These are phyloP conservation scores for Lasioglossum zephyrum DNA, from an alignment of 2,888 invertebrate species.

Conservation along the genomic window DNA sequence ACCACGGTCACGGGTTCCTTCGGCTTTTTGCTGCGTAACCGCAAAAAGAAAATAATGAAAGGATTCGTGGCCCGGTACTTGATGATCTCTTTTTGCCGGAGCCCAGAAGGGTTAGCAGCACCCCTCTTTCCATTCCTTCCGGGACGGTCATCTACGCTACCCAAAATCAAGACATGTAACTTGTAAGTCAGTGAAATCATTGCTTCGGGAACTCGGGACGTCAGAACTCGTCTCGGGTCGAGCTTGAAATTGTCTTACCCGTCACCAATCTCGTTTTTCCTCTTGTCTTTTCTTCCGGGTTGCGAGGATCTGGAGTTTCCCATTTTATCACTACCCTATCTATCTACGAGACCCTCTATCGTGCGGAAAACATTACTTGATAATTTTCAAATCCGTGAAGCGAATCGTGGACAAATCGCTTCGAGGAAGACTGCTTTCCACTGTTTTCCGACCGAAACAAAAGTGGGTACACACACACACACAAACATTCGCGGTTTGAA, in stretches of 20 bases:
- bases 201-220: background rate
- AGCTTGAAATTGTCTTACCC: conserved; percentile 58
- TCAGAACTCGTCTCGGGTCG: background rate
- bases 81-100: background rate
- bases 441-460: conserved; percentile 41
- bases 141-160: conserved; percentile 66
- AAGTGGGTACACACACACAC: too few species aligned
- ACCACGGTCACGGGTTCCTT: conserved; percentile 75
- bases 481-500: background rate
- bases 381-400: conserved; percentile 42
- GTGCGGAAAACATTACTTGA: conserved; percentile 51
- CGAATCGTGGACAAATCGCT: conserved; percentile 26
- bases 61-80: conserved; percentile 76
- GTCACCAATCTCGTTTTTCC: conserved; percentile 20
- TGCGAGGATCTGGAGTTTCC: conserved; percentile 57
- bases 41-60: conserved; percentile 79
- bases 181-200: conserved; percentile 13
- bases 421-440: conserved; percentile 19
- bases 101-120: background rate
- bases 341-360: background rate
- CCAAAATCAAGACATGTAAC: conserved; percentile 69
- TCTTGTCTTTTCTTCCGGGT: conserved; percentile 48
- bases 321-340: conserved; percentile 42
- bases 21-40: conserved; percentile 76
- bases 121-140: conserved; percentile 24